Evolutionary conservation across 2,113 vertebrate genomes (phyloP), one percentile per base, ranked within the genome.

Genomic region (Choloepus hoffmanni): DNA sequence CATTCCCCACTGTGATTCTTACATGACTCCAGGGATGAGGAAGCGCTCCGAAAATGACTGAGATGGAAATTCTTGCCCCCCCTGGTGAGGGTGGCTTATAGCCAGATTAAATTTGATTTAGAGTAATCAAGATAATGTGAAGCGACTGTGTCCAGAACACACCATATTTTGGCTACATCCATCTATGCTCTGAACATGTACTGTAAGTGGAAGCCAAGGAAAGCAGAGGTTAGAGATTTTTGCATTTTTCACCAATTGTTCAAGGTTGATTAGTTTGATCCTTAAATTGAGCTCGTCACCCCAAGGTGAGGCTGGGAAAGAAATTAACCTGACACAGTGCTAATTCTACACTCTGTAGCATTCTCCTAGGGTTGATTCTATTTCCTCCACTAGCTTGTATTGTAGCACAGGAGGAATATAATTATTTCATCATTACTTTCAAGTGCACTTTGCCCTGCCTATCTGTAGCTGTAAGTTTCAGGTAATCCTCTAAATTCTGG

Each of bases 191-290:
- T 14, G 13, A 65, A 36, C 28, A 82, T 2, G 26, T 14, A 23
- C 33, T 40, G 5, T n/a, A n/a, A 85, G 28, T 13, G 77, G 82
- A 48, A 94, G 79, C 65, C 70, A 14, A 13, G 1, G 50, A 67
- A 76, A 76, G 78, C 14, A 24, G 83, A 63, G 53, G 72, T 70
- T 30, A 43, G 24, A 86, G 68, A 58, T 58, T 79, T 70, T 50
- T 84, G 14, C 60, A 43, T 92, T 92, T 79, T 62, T 62, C 72
- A 63, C 50, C 84, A 60, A 72, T 43, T 36, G 89, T 30, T 94
- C 95, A 89, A 50, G 67, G 84, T 74, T 93, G 93, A 96, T 96
- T 76, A 94, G n/a, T 89, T 40, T 93, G 86, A 92, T 89, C 53
- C 68, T 94, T 87, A 89, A 91, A 95, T 60, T 76, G 78, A 95